Evolutionary conservation across 1,140 invertebrate genomes (phyloP), one percentile per base, ranked within the genome.

Genomic region (Drosophila cardini): DNA sequence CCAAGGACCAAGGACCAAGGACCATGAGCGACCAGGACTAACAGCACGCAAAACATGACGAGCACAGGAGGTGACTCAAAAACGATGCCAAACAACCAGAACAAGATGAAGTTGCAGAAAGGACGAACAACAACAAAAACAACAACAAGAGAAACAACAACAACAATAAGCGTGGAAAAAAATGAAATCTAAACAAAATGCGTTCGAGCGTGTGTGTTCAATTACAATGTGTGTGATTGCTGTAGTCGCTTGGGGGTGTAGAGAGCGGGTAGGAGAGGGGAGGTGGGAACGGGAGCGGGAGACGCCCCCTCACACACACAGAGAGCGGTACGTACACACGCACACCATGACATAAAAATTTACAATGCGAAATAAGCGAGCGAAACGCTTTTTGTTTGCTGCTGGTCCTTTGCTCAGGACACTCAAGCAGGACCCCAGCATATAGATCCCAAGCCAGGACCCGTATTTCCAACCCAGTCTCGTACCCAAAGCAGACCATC

Each of bases 151-250:
- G n/a, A n/a, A n/a, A n/a, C 4, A 62, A 57, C 43, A 64, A 50
- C 69, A 52, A 48, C 32, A 32, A 38, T 48, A 68, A 69, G 42
- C 50, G 13, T 15, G 48, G 13, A 73, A 70, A 76, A 82, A 89
- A 89, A 89, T 89, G 80, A 90, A 90, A 89, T 89, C 85, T 89
- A 89, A 90, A 89, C 84, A 89, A 90, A 90, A 90, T 90, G 83
- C 87, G 84, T 84, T 90, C 74, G 78, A 87, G 87, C 89, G 78
- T 90, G 87, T 90, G 83, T 89, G 87, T 90, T 90, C 87, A 90
- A 90, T 90, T 90, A 90, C 87, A 90, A 90, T 90, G 87, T 90
- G 87, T 90, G 87, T 90, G 87, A 90, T 90, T 90, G 87, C 87
- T 90, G 68, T 48, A 65, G 72, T 42, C 30, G 26, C 21, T 26